Percentiles rank a stretch among this genome's conserved stretches.
Conservation (phyloP, 2,797 vertebrate genomes). For the Acrossocheilus wenchowensis region DNA sequence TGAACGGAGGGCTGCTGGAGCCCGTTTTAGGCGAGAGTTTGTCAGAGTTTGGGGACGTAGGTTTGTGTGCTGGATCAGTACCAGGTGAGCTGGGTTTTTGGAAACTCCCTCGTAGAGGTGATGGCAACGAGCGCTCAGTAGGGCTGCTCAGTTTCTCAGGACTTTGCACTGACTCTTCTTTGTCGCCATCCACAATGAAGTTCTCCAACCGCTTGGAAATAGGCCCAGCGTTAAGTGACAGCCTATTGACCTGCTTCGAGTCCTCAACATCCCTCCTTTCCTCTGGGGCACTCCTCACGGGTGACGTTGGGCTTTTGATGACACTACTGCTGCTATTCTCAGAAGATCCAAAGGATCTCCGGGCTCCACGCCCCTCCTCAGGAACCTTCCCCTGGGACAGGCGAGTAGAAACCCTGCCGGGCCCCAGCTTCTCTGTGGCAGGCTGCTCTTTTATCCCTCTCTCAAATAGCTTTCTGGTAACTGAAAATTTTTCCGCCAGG, state of each 20-base stretch:
- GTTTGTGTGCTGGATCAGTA: constrained; percentile 60
- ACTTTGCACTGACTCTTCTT: constrained; percentile 75
- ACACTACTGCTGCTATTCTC: constrained; percentile 66
- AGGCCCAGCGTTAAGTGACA: constrained; percentile 86
- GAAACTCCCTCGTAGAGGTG: constrained; percentile 64
- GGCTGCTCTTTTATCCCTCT: constrained; percentile 84
- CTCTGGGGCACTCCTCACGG: constrained; percentile 64
- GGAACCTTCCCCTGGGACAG: constrained; percentile 75
- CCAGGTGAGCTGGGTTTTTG: constrained; percentile 62
- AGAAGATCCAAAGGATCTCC: constrained; percentile 74
- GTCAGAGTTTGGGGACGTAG: constrained; percentile 50
- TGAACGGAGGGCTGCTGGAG: constrained; percentile 53
- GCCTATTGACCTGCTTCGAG: constrained; percentile 64
- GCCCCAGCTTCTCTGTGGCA: constrained; percentile 76
- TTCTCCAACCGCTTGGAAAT: constrained; percentile 88
- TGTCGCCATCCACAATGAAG: constrained; percentile 83
- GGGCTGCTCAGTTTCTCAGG: constrained; percentile 62
- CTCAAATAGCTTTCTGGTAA: constrained; percentile 93
- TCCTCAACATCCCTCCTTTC: constrained; percentile 71
- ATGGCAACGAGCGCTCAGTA: constrained; percentile 64
- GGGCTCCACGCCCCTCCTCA: constrained; percentile 80
- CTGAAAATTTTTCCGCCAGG: constrained; percentile 92
- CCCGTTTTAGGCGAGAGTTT: background rate
- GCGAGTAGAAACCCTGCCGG: constrained; percentile 73
- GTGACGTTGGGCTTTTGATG: constrained; percentile 68